These are phyloP conservation scores for Lynx canadensis DNA, from an alignment of 2,113 vertebrate genomes.

Conservation along the genomic window DNA sequence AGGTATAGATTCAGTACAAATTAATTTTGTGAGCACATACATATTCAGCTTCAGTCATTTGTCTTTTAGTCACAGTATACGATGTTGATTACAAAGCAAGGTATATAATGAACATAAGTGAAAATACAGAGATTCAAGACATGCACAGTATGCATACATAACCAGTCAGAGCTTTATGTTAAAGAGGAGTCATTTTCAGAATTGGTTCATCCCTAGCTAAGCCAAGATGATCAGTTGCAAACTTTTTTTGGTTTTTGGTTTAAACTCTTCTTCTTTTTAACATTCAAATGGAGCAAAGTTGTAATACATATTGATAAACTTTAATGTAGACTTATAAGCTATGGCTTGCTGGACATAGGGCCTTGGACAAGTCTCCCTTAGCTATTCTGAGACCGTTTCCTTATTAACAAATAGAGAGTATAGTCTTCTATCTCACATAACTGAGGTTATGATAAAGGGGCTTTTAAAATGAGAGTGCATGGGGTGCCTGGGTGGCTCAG, in stretches of 20 bases:
- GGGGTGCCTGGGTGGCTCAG: no score
- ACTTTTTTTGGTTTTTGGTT: neutral
- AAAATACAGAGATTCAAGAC: neutral
- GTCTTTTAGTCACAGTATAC: neutral
- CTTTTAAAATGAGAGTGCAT: constrained; percentile 18
- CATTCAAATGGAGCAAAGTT: constrained; percentile 6
- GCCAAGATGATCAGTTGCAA: neutral
- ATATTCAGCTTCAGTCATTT: neutral
- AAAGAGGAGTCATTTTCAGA: constrained; percentile 31
- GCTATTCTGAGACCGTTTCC: neutral
- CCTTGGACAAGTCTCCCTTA: neutral
- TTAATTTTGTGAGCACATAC: constrained; percentile 3
- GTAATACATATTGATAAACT: neutral
- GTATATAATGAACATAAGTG: neutral
- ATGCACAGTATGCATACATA: neutral
- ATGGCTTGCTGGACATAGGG: neutral
- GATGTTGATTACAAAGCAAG: constrained; percentile 1
- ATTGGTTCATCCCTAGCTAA: neutral
- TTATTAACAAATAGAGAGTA: neutral
- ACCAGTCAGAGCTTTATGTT: neutral
- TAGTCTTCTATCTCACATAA: neutral
- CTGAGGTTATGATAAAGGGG: neutral
- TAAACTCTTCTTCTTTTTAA: constrained; percentile 29
- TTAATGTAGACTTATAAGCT: neutral
- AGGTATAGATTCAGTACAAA: neutral